Evolutionary conservation across 30 jellyfish, hydroid and myxozoan genomes (phyloP).

Genomic region (Hydractinia echinata): DNA sequence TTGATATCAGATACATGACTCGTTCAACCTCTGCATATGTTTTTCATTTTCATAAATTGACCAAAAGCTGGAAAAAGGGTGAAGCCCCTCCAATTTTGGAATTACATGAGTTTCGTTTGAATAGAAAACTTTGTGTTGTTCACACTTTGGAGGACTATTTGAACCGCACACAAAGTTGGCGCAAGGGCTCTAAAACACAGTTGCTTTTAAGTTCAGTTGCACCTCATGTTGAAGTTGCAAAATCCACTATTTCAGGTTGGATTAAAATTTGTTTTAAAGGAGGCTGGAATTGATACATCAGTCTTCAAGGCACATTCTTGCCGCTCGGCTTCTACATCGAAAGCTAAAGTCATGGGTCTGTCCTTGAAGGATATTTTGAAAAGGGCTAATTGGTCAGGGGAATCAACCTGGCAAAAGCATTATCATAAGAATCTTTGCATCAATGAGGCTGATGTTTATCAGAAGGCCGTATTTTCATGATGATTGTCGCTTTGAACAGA

Average conservation of each 20-base stretch:
- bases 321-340: slow-evolving; percentile 32
- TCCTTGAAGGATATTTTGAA: slow-evolving; percentile 38
- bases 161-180: slow-evolving; percentile 24
- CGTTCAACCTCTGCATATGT: slow-evolving; percentile 13
- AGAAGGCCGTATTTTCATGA: not conserved
- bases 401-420: slow-evolving; percentile 46
- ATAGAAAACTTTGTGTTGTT: slow-evolving; percentile 30
- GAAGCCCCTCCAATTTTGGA: slow-evolving; percentile 41
- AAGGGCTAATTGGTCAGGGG: slow-evolving; percentile 42
- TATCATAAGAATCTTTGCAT: not conserved
- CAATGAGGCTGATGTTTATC: not conserved
- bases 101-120: slow-evolving; percentile 19
- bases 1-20: slow-evolving; percentile 40
- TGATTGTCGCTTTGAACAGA: not conserved
- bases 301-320: slow-evolving; percentile 25
- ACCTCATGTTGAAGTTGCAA: slow-evolving; percentile 16
- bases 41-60: slow-evolving; percentile 31
- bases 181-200: slow-evolving; percentile 14
- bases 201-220: not conserved
- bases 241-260: slow-evolving; percentile 29
- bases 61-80: slow-evolving; percentile 35
- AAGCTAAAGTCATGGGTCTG: slow-evolving; percentile 32
- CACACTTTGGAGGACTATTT: slow-evolving; percentile 31
- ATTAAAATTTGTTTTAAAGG: slow-evolving; percentile 5
- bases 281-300: slow-evolving; percentile 13